Conservation (phyloP, 2,797 vertebrate genomes). For the Avahi laniger region DNA sequence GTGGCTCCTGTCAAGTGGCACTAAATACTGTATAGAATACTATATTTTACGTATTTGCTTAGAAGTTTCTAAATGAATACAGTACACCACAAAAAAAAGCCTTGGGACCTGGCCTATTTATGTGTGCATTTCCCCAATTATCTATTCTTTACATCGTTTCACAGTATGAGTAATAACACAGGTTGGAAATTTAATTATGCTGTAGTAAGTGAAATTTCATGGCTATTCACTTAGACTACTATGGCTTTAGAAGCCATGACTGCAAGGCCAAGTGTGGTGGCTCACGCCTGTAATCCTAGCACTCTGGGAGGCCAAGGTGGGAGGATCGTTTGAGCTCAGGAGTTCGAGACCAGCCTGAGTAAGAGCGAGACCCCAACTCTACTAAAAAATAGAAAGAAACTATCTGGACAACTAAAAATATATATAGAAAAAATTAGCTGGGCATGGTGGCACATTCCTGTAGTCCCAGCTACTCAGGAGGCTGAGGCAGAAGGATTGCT, state of each 20-base stretch:
- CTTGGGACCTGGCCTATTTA: background rate
- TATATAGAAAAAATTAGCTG: too few relatives aligned
- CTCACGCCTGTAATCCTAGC: too few relatives aligned
- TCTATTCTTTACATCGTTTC: background rate
- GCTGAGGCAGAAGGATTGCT: too few relatives aligned
- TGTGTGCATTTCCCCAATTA: background rate
- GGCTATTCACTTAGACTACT: background rate
- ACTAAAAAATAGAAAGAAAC: too few relatives aligned
- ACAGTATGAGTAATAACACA: background rate
- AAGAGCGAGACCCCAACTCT: too few relatives aligned
- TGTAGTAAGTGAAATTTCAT: background rate
- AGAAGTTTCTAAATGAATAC: background rate
- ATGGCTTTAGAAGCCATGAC: background rate
- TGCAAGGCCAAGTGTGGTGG: too few relatives aligned
- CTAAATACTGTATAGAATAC: background rate
- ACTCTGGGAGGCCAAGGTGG: too few relatives aligned
- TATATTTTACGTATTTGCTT: background rate
- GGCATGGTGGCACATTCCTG: too few relatives aligned
- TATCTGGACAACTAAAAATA: too few relatives aligned
- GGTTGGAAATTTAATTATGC: background rate
- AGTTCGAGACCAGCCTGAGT: too few relatives aligned
- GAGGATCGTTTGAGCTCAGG: too few relatives aligned
- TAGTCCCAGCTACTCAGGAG: too few relatives aligned
- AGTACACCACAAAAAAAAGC: background rate
- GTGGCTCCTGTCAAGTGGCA: background rate